Evolutionary conservation across 2,113 vertebrate genomes (phyloP).

Genomic region (Brevimyrus niger): DNA sequence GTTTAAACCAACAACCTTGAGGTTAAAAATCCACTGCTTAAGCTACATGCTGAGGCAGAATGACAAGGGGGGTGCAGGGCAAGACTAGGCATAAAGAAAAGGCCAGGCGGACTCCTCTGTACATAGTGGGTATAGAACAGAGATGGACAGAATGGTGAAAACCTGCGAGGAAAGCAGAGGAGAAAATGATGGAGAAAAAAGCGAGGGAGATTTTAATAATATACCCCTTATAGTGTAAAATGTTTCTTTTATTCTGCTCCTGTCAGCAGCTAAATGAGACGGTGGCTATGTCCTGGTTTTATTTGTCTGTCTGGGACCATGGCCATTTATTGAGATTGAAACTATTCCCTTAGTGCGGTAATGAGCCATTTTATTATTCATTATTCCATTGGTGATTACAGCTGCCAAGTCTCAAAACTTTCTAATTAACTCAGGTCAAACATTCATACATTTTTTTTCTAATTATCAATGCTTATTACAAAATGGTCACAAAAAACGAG

Average conservation of each 20-base stretch:
- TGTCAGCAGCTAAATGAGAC: slow-evolving; percentile 57
- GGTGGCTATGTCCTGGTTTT: slow-evolving; percentile 52
- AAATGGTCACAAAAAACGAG: slow-evolving; percentile 43
- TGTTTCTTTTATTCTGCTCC: slow-evolving; percentile 45
- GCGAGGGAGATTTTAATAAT: slow-evolving; percentile 44
- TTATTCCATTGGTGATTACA: slow-evolving; percentile 60
- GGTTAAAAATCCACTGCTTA: neutral
- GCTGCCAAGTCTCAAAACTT: slow-evolving; percentile 67
- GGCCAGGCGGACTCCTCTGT: neutral
- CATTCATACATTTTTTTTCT: slow-evolving; percentile 57
- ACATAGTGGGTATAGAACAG: neutral
- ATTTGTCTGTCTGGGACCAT: slow-evolving; percentile 56
- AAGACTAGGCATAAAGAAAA: neutral
- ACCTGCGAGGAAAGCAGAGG: no score
- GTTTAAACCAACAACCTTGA: neutral
- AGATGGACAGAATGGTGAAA: neutral
- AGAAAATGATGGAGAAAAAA: neutral
- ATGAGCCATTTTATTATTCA: slow-evolving; percentile 72
- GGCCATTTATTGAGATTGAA: slow-evolving; percentile 67
- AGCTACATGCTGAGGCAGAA: neutral
- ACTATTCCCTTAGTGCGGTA: slow-evolving; percentile 59
- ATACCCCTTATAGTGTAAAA: slow-evolving; percentile 47
- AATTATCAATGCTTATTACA: slow-evolving; percentile 59
- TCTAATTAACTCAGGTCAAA: slow-evolving; percentile 70
- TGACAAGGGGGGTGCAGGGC: neutral